A percentile compares a stretch with the other conserved stretches of the same genome.
These are phyloP conservation scores for Neodiprion lecontei DNA, from an alignment of 1,140 invertebrate genomes.

Conservation along the genomic window DNA sequence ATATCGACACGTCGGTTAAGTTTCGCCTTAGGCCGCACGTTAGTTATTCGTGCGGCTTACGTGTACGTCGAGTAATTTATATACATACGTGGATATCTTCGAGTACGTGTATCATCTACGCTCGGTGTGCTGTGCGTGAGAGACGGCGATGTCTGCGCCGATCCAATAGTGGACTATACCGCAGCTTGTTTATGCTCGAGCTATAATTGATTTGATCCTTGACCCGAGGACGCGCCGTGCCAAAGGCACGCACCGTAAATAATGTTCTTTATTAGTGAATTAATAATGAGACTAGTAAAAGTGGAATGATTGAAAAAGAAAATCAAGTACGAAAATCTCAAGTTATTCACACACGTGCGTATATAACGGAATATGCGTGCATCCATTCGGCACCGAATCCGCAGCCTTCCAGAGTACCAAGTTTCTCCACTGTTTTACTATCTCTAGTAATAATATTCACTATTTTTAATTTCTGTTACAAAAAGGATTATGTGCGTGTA, in stretches of 20 bases:
- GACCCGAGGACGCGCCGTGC: constrained; percentile 8
- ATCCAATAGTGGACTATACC: constrained; percentile 9
- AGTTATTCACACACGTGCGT: not conserved
- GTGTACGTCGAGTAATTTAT: no score
- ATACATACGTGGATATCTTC: no score
- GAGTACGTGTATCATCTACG: no score
- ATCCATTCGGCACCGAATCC: no score
- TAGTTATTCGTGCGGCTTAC: not conserved
- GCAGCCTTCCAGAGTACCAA: no score
- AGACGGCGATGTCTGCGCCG: not conserved
- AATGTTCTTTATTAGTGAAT: constrained; percentile 1
- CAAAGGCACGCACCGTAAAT: constrained; percentile 3
- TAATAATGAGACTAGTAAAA: not conserved
- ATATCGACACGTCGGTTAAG: not conserved
- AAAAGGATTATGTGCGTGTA: no score
- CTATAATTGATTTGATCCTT: constrained; percentile 15
- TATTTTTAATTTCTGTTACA: no score
- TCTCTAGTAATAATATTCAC: no score
- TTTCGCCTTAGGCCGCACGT: not conserved
- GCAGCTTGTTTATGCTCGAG: constrained; percentile 11
- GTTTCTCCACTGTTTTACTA: no score
- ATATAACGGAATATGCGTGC: no score
- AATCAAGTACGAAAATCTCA: not conserved
- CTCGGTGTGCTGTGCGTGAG: no score
- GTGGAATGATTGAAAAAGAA: not conserved